Conservation (phyloP, 2,888 invertebrate genomes). For the Thumatha senex region DNA sequence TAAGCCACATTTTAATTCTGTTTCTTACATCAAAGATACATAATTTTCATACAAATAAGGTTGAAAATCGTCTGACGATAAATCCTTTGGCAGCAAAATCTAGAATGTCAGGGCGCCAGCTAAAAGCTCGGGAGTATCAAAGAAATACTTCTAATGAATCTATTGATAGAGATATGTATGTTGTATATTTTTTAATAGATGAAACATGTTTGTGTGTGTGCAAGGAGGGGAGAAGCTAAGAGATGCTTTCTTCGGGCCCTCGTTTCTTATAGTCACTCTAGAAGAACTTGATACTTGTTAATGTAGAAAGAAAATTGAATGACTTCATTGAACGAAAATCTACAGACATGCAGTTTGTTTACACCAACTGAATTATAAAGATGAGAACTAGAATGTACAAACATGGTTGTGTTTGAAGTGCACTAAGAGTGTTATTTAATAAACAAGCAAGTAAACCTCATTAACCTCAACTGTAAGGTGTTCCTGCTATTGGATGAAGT, state of each 20-base stretch:
- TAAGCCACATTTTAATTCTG: constrained; percentile 43
- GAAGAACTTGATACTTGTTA: constrained; percentile 47
- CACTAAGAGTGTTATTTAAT: too few species aligned
- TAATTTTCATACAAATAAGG: constrained; percentile 31
- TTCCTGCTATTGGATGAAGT: too few species aligned
- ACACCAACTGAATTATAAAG: too few species aligned
- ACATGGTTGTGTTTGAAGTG: too few species aligned
- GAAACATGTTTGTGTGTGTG: constrained; percentile 51
- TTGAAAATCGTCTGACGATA: constrained; percentile 36
- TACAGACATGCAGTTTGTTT: too few species aligned
- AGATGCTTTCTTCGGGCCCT: constrained; percentile 81
- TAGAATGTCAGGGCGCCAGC: constrained; percentile 53
- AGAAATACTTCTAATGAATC: constrained; percentile 82
- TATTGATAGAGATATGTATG: constrained; percentile 76
- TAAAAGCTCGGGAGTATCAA: constrained; percentile 78
- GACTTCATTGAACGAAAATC: background rate
- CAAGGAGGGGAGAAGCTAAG: constrained; percentile 74
- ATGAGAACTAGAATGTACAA: too few species aligned
- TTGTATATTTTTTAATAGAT: constrained; percentile 72
- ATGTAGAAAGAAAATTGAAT: background rate
- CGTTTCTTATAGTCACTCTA: constrained; percentile 67
- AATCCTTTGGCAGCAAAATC: constrained; percentile 26
- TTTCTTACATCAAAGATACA: constrained; percentile 9
- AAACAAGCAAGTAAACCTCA: too few species aligned
- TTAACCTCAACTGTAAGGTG: too few species aligned